Evolutionary conservation across 2,797 vertebrate species (phyloP), one percentile per base, ranked within the genome.

Genomic region (Macrochelys suwanniensis): DNA sequence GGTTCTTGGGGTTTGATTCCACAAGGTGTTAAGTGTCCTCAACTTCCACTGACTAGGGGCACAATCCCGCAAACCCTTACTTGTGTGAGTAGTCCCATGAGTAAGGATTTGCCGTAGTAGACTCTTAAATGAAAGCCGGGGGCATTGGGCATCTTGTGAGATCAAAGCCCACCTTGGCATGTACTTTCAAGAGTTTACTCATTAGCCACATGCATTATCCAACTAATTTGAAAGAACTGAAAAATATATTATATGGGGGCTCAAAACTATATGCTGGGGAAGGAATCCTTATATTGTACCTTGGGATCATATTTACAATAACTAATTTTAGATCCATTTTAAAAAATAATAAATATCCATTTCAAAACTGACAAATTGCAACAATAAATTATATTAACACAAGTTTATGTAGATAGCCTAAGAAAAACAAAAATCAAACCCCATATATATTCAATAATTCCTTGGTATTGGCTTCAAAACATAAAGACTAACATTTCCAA

Each of bases 81-180:
- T 17, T 89, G 42, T 54, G 33, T 90, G 57, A 61, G 11, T 87
- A 49, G 56, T 23, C 83, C 53, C 49, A 15, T 33, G n/a, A 47
- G 91, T 42, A 71, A 42, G 57, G 83, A 84, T 83, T 86, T 88
- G 33, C 25, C 84, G 50, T 59, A 79, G 77, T 12, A 51, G 4
- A 53, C 1, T 3, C 6, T 28, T 88, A 61, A 83, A 81, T 1
- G 59, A 33, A 33, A 33, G 31, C 31, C 57, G 33, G 54, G 16
- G 7, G 33, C 85, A 10, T 3, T 78, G 7, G 6, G 82, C 76
- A 84, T 17, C 76, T 45, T 25, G 45, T 90, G 92, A 90, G 7
- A 16, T 21, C 28, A 78, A 91, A 2, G 2, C 80, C 82, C 54
- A 13, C 65, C 8, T 93, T 78, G 11, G 33, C 7, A 28, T 28